Conservation (phyloP, 2,888 invertebrate species). For the Campoplex nolae region DNA sequence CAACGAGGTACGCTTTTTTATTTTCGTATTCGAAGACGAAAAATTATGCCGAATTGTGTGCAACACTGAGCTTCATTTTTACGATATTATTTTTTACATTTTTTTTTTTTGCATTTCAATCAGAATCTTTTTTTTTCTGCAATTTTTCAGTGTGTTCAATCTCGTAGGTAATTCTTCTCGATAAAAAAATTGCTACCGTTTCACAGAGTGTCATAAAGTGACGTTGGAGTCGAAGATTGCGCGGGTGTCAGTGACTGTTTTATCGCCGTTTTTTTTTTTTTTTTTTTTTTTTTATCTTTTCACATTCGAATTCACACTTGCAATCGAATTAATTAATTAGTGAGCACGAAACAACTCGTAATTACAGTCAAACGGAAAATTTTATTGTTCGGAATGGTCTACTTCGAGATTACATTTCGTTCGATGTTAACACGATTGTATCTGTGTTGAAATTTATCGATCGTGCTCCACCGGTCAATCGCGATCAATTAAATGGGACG, state of each 20-base stretch:
- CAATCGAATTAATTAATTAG: conserved; percentile 9
- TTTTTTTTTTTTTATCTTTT: not conserved
- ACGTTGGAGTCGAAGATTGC: not conserved
- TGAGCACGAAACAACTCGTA: not conserved
- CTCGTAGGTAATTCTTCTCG: not conserved
- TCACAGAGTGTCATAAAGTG: not conserved
- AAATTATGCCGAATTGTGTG: not conserved
- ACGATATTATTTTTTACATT: not conserved
- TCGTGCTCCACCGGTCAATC: not conserved
- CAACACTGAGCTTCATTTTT: not conserved
- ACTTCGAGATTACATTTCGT: not conserved
- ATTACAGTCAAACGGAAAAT: conserved; percentile 16
- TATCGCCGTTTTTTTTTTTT: not conserved
- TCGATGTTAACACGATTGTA: not conserved
- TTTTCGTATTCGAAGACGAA: not conserved
- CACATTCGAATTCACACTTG: not conserved
- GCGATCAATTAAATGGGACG: not conserved
- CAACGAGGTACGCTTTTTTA: conserved; percentile 84
- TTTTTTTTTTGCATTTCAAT: not conserved
- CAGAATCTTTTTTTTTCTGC: not conserved
- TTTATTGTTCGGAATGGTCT: not conserved
- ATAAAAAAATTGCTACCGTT: not conserved
- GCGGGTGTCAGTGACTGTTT: conserved; percentile 9
- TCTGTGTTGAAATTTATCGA: not conserved
- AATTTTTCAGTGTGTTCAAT: not conserved